Evolutionary conservation across 2,797 vertebrate genomes (phyloP).

Genomic region (Nyctibius grandis): DNA sequence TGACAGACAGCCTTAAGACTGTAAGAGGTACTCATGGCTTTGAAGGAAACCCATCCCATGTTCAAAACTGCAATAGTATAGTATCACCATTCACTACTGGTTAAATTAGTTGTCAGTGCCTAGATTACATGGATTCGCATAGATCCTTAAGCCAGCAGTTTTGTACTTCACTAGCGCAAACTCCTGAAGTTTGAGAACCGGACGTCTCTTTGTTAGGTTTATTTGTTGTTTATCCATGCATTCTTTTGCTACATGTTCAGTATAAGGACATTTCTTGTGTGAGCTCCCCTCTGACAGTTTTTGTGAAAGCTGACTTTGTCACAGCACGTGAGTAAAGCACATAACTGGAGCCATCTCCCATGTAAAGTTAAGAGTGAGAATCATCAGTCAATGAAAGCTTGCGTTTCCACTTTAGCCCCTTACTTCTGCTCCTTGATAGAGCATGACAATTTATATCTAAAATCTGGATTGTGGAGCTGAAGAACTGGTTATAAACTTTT

Average conservation of each 20-base stretch:
- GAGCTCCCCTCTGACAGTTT: background rate
- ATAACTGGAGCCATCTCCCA: background rate
- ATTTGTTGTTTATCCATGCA: background rate
- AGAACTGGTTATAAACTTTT: background rate
- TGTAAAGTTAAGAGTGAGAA: background rate
- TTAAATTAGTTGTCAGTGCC: background rate
- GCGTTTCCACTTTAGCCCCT: background rate
- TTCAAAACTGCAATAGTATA: background rate
- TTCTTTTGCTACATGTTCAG: background rate
- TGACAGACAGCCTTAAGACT: background rate
- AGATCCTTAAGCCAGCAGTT: background rate
- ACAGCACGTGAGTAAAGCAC: background rate
- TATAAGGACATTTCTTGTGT: background rate
- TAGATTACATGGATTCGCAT: background rate
- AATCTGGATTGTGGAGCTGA: background rate
- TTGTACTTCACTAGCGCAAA: background rate
- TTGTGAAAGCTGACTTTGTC: background rate
- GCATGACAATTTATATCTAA: background rate
- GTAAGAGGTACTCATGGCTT: background rate
- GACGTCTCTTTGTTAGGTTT: background rate
- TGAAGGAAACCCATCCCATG: background rate
- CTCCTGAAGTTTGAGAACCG: background rate
- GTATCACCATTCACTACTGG: background rate
- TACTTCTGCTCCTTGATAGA: background rate
- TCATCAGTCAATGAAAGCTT: fast-evolving